Base-by-base conservation (phyloP, 2,888 invertebrate species). In the Ditula angustiorana region DNA sequence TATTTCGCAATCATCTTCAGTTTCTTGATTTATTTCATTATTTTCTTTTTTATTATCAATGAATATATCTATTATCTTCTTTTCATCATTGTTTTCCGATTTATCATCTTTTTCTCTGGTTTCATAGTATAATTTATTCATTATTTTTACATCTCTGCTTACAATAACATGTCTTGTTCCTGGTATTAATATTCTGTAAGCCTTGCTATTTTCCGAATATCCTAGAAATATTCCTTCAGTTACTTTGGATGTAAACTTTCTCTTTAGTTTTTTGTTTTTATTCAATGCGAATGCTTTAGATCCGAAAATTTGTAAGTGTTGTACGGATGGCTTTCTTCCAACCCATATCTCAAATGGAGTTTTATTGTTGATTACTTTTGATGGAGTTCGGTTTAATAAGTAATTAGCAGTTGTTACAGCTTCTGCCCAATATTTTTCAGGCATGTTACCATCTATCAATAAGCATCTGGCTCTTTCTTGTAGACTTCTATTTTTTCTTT, bases 401-500 rank as follows among this genome's bases (percentile, higher is more conserved):
- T 46, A 46, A 46, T 46, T 46, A 13, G 46, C 46, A 10, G 46
- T 46, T 5, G 7, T 46, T 44, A 24, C 28, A 24, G 26, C 28
- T 49, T 49, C n/a, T 24, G 49, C 24, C 49, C 49, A 49, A 24
- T 21, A 24, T 11, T 19, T 26, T 24, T 50, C 13, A 13, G 50
- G 50, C 13, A 28, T 28, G 7, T 50, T 50, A 5, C 26, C 50
- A 24, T 50, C 50, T 11, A 50, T 3, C 10, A 50, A 16, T 28
- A 50, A n/a, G 24, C 50, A 50, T 50, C 50, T 1, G 26, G 50
- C 50, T 28, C 11, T 50, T 28, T 50, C 26, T 5, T 11, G 50
- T 5, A 50, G 50, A 5, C n/a, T n/a, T 7, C 47, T 19, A 10
- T 47, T 47, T 50, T 50, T 50, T 28, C 50, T 10, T 50, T 50